Evolutionary conservation across 2,797 vertebrate genomes (phyloP).

Genomic region (Phataginus tetradactyla): DNA sequence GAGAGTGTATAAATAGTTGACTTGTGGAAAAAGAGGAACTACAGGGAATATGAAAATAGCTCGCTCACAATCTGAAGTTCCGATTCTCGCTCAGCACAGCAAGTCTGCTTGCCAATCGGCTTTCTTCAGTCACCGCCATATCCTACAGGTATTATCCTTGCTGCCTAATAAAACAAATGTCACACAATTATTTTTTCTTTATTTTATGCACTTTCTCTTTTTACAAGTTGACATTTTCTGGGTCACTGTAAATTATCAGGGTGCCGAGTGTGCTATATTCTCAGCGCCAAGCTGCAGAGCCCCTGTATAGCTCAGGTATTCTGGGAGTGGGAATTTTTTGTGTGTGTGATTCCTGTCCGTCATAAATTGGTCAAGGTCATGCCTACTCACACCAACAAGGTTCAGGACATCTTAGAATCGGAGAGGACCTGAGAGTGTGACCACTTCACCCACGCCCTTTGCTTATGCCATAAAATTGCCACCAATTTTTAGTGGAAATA

Average conservation of each 20-base stretch:
- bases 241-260: neutral
- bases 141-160: conserved; percentile 97
- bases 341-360: neutral
- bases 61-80: conserved; percentile 21
- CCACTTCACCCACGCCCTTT: too few relatives aligned
- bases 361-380: neutral
- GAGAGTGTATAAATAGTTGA: neutral
- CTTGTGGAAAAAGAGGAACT: neutral
- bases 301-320: neutral
- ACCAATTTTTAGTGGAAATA: too few relatives aligned
- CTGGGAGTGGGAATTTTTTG: neutral
- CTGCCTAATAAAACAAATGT: conserved; percentile 88
- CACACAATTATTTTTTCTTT: neutral
- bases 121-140: conserved; percentile 91
- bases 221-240: neutral
- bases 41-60: neutral
- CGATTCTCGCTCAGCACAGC: neutral
- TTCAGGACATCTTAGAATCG: neutral
- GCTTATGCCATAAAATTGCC: accelerated
- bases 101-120: accelerated
- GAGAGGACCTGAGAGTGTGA: neutral
- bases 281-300: neutral
- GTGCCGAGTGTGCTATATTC: too few relatives aligned
- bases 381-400: neutral
- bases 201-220: neutral